phyloP scores from a whole-genome alignment of 2,797 vertebrate species.

The Graptemys geographica region DNA sequence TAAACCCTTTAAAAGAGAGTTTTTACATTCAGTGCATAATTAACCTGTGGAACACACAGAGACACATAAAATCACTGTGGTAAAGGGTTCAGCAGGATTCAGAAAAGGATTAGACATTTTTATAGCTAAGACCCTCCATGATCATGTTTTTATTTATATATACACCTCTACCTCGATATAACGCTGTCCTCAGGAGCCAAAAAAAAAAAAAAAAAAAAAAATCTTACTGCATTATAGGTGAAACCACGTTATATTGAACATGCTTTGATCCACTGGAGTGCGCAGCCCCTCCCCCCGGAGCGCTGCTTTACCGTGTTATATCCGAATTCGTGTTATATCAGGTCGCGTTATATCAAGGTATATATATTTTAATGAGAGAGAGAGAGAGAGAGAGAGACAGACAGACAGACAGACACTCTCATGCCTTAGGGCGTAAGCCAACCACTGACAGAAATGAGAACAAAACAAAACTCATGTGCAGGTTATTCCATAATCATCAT shows the following conservation, averaged over 20 bases:
- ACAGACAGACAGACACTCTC: background rate
- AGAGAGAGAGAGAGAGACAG: background rate
- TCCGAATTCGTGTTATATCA: no score
- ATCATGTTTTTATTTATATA: background rate
- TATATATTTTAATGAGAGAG: no score
- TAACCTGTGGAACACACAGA: background rate
- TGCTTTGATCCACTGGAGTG: no score
- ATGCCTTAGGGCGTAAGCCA: background rate
- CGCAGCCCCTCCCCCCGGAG: no score
- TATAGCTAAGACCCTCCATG: background rate
- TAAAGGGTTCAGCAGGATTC: background rate
- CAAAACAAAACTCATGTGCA: background rate
- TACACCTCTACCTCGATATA: no score
- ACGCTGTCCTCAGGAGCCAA: no score
- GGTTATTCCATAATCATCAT: background rate
- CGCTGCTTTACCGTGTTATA: no score
- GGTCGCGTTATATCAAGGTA: no score
- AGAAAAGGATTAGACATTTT: background rate
- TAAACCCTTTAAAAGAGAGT: background rate
- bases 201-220: no score
- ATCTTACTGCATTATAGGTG: no score
- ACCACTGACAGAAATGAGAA: background rate
- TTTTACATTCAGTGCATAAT: background rate
- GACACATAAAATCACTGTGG: background rate
- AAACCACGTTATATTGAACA: no score